phyloP scores from a whole-genome alignment of 2,888 invertebrate genomes.

The Pedicia rivosa region DNA sequence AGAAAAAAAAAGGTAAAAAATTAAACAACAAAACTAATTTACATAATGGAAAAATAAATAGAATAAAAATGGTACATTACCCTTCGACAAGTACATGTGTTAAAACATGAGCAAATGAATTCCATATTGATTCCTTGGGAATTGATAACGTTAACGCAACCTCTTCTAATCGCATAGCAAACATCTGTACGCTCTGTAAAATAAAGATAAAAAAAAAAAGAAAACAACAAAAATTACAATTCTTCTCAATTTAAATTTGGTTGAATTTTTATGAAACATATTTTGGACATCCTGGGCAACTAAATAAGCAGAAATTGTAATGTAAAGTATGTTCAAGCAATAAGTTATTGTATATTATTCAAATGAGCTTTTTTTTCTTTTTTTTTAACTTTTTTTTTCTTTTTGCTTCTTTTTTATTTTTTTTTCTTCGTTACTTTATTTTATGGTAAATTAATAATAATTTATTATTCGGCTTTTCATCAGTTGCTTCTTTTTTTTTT shows the following conservation, averaged over 20 bases:
- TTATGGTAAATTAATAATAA: no score
- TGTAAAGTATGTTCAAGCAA: no score
- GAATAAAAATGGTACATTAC: constrained; percentile 23
- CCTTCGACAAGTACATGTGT: constrained; percentile 87
- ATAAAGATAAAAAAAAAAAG: constrained; percentile 2
- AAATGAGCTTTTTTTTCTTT: no score
- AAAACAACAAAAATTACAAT: background rate
- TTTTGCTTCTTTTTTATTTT: no score
- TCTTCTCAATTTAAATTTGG: no score
- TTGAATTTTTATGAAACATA: background rate
- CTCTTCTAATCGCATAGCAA: constrained; percentile 61
- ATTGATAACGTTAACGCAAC: constrained; percentile 53
- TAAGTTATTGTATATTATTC: no score
- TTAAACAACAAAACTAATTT: background rate
- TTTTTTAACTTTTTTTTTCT: no score
- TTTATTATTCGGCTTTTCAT: no score
- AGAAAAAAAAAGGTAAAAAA: constrained; percentile 7
- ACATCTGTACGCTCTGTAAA: constrained; percentile 39
- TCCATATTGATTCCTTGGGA: constrained; percentile 64
- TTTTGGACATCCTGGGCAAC: no score
- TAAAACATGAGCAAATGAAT: constrained; percentile 69
- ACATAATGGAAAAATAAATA: background rate
- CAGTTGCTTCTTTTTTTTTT: no score
- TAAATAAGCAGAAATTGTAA: no score
- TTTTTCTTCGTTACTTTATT: no score